These are phyloP conservation scores for Gasterosteus nipponicus DNA, from an alignment of 2,113 vertebrate species.

Conservation along the genomic window DNA sequence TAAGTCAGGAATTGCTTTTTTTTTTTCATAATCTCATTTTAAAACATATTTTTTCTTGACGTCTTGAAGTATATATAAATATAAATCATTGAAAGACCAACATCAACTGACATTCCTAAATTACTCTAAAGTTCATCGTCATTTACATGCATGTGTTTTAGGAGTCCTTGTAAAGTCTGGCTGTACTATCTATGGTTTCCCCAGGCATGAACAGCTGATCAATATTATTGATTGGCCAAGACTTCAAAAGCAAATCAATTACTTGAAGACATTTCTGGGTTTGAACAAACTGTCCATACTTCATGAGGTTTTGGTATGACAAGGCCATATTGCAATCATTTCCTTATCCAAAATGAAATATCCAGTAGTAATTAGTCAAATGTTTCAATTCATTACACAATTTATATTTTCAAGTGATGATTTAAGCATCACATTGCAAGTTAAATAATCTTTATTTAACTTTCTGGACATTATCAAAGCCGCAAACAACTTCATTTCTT, in stretches of 20 bases:
- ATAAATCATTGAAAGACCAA: constrained; percentile 9
- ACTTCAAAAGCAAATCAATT: constrained; percentile 44
- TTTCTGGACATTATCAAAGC: too few species aligned
- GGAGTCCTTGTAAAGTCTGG: constrained; percentile 77
- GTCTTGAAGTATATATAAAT: too few species aligned
- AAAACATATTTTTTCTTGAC: not conserved
- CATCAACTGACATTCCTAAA: constrained; percentile 18
- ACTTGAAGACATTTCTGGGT: constrained; percentile 47
- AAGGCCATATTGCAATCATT: constrained; percentile 65
- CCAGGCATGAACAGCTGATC: constrained; percentile 64
- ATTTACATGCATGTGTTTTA: constrained; percentile 54
- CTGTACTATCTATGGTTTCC: constrained; percentile 57
- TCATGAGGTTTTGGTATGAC: constrained; percentile 64
- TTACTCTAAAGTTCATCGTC: constrained; percentile 39
- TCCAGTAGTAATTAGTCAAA: constrained; percentile 47
- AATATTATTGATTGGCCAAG: constrained; percentile 57
- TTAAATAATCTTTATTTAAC: constrained; percentile 1
- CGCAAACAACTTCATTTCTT: too few species aligned
- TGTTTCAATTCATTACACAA: constrained; percentile 51
- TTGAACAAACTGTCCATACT: constrained; percentile 57
- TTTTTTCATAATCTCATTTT: constrained; percentile 6
- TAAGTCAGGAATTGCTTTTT: constrained; percentile 9
- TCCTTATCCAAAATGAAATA: constrained; percentile 57
- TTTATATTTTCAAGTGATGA: constrained; percentile 49
- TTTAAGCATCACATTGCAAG: constrained; percentile 34